phyloP scores from a whole-genome alignment of 2,797 vertebrate genomes.

The Ibycter americanus region DNA sequence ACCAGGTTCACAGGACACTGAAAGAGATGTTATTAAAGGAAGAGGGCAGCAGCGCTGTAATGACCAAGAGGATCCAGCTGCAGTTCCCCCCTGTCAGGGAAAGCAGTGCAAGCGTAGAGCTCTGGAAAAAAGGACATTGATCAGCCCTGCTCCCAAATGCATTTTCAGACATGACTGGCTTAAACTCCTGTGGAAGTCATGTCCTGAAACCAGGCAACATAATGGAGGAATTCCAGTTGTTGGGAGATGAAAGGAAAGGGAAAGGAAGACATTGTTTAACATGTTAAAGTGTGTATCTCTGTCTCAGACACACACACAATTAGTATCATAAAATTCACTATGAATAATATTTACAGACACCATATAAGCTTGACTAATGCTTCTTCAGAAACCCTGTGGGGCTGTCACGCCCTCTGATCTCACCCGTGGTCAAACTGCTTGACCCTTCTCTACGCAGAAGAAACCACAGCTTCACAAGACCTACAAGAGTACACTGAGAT shows the following conservation, averaged over 20 bases:
- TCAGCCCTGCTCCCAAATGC: not conserved
- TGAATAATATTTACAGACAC: not conserved
- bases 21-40: not conserved
- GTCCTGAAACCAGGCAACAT: not conserved
- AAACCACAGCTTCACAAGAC: not conserved
- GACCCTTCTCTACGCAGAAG: not conserved
- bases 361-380: not conserved
- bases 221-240: not conserved
- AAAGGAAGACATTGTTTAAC: not conserved
- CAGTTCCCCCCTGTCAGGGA: not conserved
- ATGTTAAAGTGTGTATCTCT: rapidly evolving
- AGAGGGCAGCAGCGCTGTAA: not conserved
- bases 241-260: not conserved
- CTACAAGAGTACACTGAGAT: not conserved
- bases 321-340: not conserved
- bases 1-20: not conserved
- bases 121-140: not conserved
- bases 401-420: not conserved
- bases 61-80: not conserved
- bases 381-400: not conserved
- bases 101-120: not conserved
- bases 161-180: not conserved
- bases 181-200: not conserved
- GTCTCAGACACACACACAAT: not conserved
- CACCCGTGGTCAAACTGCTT: not conserved